Evolutionary conservation across 2,797 vertebrate genomes (phyloP).

Genomic region (Mastacembelus armatus): DNA sequence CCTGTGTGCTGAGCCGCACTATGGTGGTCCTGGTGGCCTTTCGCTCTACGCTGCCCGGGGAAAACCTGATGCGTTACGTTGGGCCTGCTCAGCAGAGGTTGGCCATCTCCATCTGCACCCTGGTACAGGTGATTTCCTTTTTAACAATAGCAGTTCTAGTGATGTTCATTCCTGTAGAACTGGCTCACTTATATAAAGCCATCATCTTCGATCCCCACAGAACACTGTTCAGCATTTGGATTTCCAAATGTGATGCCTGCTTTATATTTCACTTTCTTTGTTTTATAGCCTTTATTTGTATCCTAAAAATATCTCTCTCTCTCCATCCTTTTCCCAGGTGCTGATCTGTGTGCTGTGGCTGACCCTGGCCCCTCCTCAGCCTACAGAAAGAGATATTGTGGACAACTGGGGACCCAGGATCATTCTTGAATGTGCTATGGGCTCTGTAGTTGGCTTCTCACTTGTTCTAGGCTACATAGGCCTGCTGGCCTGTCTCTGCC

Average conservation of each 20-base stretch:
- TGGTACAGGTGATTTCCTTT: constrained; percentile 38
- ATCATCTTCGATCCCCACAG: too few relatives aligned
- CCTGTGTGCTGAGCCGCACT: constrained; percentile 71
- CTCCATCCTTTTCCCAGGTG: constrained; percentile 43
- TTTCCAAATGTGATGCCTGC: not conserved
- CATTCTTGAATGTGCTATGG: constrained; percentile 63
- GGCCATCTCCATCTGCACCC: constrained; percentile 62
- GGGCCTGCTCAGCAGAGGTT: constrained; percentile 65
- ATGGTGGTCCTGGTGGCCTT: constrained; percentile 69
- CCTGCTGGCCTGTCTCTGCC: constrained; percentile 68
- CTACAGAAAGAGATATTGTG: constrained; percentile 53
- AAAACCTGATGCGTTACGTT: constrained; percentile 66
- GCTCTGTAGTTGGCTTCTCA: constrained; percentile 58
- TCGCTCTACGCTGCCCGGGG: constrained; percentile 53
- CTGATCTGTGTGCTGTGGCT: constrained; percentile 69
- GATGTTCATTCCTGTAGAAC: not conserved
- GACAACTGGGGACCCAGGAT: constrained; percentile 52
- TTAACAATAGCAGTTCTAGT: not conserved
- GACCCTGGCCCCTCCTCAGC: constrained; percentile 47
- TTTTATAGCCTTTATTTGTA: not conserved
- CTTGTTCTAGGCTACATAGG: constrained; percentile 74
- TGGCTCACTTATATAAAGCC: not conserved
- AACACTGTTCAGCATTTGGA: constrained; percentile 7
- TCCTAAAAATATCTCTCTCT: constrained; percentile 22
- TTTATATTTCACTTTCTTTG: constrained; percentile 7